Percentiles rank a stretch among this genome's conserved stretches.
phyloP scores from a whole-genome alignment of 2,888 invertebrate species.

The Apodemia duryi region DNA sequence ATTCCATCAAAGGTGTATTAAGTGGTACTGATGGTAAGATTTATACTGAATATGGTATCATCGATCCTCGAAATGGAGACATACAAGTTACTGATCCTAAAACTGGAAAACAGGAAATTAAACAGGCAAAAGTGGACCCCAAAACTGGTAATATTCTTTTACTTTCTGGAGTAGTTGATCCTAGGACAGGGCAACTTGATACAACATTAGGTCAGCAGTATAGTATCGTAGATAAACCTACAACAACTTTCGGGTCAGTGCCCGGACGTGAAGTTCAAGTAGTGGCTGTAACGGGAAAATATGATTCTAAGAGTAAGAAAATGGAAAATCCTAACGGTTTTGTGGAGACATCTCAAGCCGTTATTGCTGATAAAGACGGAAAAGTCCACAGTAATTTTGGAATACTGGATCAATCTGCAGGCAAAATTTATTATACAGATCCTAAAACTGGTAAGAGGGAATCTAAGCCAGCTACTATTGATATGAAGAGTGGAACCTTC shows the following conservation, averaged over 20 bases:
- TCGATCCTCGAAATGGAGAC: constrained; percentile 80
- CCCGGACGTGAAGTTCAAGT: constrained; percentile 76
- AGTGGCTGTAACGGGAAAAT: constrained; percentile 79
- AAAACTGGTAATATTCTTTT: constrained; percentile 77
- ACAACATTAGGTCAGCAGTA: constrained; percentile 79
- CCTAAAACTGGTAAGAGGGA: constrained; percentile 81
- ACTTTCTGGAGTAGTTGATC: constrained; percentile 76
- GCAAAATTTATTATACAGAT: constrained; percentile 78
- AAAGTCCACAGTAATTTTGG: constrained; percentile 84
- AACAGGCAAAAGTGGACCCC: constrained; percentile 64
- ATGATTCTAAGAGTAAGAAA: constrained; percentile 79
- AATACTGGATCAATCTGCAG: constrained; percentile 80
- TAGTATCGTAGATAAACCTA: constrained; percentile 80
- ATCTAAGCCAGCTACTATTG: constrained; percentile 79
- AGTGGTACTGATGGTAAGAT: constrained; percentile 82
- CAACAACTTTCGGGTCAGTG: constrained; percentile 57
- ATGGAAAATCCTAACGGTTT: constrained; percentile 79
- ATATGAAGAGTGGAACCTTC: constrained; percentile 77
- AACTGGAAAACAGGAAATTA: constrained; percentile 64
- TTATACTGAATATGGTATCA: constrained; percentile 80
- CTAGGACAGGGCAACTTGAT: constrained; percentile 79
- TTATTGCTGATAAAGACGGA: constrained; percentile 84
- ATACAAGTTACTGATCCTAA: constrained; percentile 63
- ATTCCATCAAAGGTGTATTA: constrained; percentile 66
- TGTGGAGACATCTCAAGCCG: constrained; percentile 70